Percentiles rank a stretch among this genome's conserved stretches.
Evolutionary conservation across 1,140 invertebrate species (phyloP).

Genomic region (Zaprionus ghesquierei): DNA sequence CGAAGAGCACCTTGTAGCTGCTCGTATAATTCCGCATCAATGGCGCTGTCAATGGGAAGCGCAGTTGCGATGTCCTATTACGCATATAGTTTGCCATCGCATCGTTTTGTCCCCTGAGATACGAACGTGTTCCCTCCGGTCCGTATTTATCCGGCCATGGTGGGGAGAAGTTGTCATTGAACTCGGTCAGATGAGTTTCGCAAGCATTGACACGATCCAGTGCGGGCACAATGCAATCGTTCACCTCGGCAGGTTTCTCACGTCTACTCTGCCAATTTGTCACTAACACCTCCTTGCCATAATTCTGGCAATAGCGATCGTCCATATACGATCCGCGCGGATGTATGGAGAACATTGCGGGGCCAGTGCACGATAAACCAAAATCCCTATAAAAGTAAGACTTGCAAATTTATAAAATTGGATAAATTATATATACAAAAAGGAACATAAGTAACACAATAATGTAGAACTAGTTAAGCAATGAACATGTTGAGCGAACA

Average conservation of each 20-base stretch:
- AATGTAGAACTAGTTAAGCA: background rate
- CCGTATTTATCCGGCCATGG: background rate
- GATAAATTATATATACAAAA: background rate
- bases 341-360: background rate
- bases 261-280: conserved; percentile 30
- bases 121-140: background rate
- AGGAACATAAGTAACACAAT: background rate
- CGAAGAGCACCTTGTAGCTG: conserved; percentile 22
- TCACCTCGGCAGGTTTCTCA: background rate
- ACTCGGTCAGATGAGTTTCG: background rate
- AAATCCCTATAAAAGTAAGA: conserved; percentile 5
- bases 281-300: conserved; percentile 31
- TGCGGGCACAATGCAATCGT: conserved; percentile 26
- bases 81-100: conserved; percentile 1
- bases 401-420: background rate
- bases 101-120: background rate
- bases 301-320: conserved; percentile 7
- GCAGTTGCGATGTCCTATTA: conserved; percentile 7
- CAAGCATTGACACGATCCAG: conserved; percentile 5
- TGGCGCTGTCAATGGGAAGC: background rate
- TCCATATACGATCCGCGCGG: conserved; percentile 27
- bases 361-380: no score
- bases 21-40: conserved; percentile 20
- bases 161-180: background rate
- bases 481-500: background rate